phyloP scores from a whole-genome alignment of 2,888 invertebrate species.

The Cantharis rufa region DNA sequence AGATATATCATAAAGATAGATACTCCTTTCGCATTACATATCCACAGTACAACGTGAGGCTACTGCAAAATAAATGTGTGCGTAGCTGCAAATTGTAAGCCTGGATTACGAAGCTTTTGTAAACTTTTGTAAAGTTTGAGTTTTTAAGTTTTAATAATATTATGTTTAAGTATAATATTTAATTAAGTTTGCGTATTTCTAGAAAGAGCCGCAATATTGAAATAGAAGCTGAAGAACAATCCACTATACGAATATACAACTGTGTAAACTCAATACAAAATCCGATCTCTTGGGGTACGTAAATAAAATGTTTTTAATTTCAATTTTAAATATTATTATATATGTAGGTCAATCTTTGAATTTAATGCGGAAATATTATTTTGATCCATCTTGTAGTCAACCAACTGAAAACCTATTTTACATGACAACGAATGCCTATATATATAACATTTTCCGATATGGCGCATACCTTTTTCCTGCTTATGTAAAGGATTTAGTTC shows the following conservation, averaged over 20 bases:
- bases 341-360: neutral
- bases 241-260: conserved; percentile 14
- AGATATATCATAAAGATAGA: too few species aligned
- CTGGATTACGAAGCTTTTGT: too few species aligned
- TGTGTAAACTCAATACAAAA: conserved; percentile 28
- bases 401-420: neutral
- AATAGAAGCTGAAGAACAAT: neutral
- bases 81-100: too few species aligned
- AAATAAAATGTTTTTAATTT: neutral
- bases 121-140: too few species aligned
- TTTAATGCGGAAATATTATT: neutral
- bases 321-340: neutral
- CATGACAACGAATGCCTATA: neutral
- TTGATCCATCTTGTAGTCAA: neutral
- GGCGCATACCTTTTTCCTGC: conserved; percentile 58
- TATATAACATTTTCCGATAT: neutral
- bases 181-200: too few species aligned
- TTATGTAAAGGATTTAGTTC: conserved; percentile 48
- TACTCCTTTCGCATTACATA: too few species aligned
- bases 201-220: too few species aligned
- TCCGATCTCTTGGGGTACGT: conserved; percentile 37
- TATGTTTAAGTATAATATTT: too few species aligned
- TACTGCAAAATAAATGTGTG: too few species aligned
- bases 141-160: too few species aligned
- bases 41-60: too few species aligned